Percentiles rank a stretch among this genome's conserved stretches.
Conservation (phyloP, 1,140 invertebrate genomes). For the Drosophila serrata region DNA sequence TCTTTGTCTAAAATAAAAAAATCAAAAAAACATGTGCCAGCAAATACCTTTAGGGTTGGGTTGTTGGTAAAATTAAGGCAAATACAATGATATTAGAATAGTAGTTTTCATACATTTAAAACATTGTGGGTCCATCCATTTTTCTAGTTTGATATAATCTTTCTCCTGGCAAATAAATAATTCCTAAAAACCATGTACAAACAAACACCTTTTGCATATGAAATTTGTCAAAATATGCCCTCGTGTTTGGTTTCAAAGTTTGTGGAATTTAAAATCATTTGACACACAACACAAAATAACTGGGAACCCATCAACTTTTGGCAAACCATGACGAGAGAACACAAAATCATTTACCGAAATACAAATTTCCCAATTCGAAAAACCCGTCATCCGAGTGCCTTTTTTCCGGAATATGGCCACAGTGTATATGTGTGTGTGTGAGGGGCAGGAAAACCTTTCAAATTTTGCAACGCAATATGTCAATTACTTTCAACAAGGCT, state of each 20-base stretch:
- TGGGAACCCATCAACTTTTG: conserved; percentile 4
- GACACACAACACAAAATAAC: not conserved
- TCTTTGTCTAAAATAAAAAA: too few species aligned
- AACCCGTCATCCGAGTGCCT: not conserved
- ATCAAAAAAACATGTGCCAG: too few species aligned
- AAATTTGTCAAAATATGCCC: not conserved
- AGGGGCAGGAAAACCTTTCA: conserved; percentile 60
- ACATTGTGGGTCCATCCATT: not conserved
- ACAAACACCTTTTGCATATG: not conserved
- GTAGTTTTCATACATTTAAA: not conserved
- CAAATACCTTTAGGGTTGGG: too few species aligned
- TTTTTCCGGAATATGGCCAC: conserved; percentile 8
- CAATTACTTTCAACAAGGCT: conserved; percentile 77
- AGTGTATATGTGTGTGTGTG: not conserved
- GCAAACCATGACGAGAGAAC: not conserved
- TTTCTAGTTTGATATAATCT: too few species aligned
- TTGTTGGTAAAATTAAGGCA: too few species aligned
- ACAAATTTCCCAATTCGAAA: conserved; percentile 23
- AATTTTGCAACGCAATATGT: conserved; percentile 78
- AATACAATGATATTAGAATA: too few species aligned
- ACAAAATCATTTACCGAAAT: conserved; percentile 11
- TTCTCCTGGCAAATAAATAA: not conserved
- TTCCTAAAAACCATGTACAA: not conserved
- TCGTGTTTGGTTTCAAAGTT: not conserved
- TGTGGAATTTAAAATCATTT: conserved; percentile 13